These are phyloP conservation scores for Hermatobates lingyangjiaoensis DNA, from an alignment of 1,140 invertebrate species.

Conservation along the genomic window DNA sequence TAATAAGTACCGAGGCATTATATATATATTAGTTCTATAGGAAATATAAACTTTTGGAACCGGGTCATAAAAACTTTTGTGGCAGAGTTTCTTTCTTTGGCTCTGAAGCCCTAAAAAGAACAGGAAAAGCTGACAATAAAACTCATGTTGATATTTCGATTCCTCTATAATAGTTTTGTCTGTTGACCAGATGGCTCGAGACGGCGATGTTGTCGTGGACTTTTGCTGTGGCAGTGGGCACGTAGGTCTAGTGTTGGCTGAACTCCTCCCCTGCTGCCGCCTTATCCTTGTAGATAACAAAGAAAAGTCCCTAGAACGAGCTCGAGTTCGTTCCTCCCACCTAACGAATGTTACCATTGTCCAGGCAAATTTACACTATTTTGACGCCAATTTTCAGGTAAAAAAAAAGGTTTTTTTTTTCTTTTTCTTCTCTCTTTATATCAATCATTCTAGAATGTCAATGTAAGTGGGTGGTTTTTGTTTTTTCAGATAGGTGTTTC, in stretches of 20 bases:
- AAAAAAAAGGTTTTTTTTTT: constrained; percentile 4
- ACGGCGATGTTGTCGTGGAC: constrained; percentile 55
- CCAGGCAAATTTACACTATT: constrained; percentile 77
- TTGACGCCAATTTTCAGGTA: constrained; percentile 38
- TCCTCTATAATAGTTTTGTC: not conserved
- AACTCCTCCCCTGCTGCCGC: constrained; percentile 50
- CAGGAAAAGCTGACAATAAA: too few relatives aligned
- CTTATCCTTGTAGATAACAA: constrained; percentile 84
- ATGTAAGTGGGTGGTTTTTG: not conserved
- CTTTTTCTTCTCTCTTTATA: not conserved
- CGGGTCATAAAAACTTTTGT: too few relatives aligned
- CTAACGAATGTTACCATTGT: constrained; percentile 60
- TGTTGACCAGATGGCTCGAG: constrained; percentile 15
- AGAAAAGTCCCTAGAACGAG: constrained; percentile 60
- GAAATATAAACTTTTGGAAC: too few relatives aligned
- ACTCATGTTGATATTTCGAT: too few relatives aligned
- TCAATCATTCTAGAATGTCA: not conserved
- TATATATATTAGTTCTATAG: too few relatives aligned
- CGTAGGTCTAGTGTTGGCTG: constrained; percentile 69
- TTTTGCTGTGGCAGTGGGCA: constrained; percentile 90
- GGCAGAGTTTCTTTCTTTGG: too few relatives aligned
- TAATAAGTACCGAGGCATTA: too few relatives aligned
- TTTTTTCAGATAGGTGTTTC: constrained; percentile 47
- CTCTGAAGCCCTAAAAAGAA: too few relatives aligned
- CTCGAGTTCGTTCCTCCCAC: constrained; percentile 43